phyloP scores from a whole-genome alignment of 2,888 invertebrate genomes.

The Xylocampa areola region DNA sequence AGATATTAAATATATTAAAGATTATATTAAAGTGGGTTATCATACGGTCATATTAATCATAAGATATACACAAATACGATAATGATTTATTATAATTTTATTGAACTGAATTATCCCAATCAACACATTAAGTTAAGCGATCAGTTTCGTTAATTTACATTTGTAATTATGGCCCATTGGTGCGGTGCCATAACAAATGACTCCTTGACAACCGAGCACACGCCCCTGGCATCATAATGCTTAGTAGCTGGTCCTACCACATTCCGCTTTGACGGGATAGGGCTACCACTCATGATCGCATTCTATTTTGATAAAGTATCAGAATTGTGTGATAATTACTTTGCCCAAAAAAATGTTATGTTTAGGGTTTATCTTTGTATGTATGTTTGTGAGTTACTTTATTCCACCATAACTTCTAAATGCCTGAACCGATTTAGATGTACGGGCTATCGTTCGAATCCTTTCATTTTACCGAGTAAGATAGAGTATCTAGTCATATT shows the following conservation, averaged over 20 bases:
- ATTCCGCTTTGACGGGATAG: slow-evolving; percentile 43
- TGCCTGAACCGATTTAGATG: too few species aligned
- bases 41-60: background rate
- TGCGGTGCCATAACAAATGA: slow-evolving; percentile 36
- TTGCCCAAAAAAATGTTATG: too few species aligned
- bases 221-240: slow-evolving; percentile 34
- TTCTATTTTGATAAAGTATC: background rate
- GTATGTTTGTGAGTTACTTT: too few species aligned
- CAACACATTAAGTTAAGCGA: slow-evolving; percentile 14
- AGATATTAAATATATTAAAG: too few species aligned
- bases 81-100: background rate
- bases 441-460: too few species aligned
- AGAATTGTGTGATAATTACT: too few species aligned
- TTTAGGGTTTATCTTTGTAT: too few species aligned
- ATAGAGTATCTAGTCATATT: too few species aligned
- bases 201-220: slow-evolving; percentile 32
- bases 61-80: background rate
- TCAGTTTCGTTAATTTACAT: slow-evolving; percentile 38
- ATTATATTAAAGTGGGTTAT: background rate
- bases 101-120: slow-evolving; percentile 1
- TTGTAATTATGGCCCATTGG: slow-evolving; percentile 31
- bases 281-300: slow-evolving; percentile 16
- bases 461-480: too few species aligned
- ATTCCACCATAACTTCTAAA: too few species aligned
- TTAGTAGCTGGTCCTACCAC: slow-evolving; percentile 46